Percentiles rank a stretch among this genome's conserved stretches.
phyloP scores from a whole-genome alignment of 2,888 invertebrate species.

The Noctuana brunneofusca region DNA sequence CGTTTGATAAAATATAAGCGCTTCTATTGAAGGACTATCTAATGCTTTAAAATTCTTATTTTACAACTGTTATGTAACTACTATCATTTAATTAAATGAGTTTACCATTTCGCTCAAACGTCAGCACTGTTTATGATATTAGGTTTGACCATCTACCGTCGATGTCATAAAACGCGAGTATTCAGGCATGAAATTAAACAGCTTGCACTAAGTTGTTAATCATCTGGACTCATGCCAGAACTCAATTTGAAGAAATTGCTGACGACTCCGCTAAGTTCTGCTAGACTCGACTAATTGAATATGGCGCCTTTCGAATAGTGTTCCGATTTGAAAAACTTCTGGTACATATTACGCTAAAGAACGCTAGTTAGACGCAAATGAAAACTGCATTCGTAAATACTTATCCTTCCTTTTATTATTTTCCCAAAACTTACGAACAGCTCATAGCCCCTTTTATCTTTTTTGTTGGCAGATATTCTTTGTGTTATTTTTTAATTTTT shows the following conservation, averaged over 20 bases:
- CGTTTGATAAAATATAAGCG: no score
- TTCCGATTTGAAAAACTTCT: slow-evolving; percentile 23
- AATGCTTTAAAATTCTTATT: no score
- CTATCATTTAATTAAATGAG: not conserved
- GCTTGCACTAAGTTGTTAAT: slow-evolving; percentile 74
- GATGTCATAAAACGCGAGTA: slow-evolving; percentile 48
- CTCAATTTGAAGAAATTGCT: slow-evolving; percentile 71
- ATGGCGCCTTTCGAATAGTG: slow-evolving; percentile 32
- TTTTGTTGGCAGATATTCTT: not conserved
- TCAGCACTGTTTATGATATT: slow-evolving; percentile 8
- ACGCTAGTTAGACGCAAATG: not conserved
- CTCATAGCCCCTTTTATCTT: not conserved
- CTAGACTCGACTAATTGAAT: slow-evolving; percentile 45
- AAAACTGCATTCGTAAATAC: not conserved
- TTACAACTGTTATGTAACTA: no score
- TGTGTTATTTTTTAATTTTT: not conserved
- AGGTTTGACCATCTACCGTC: not conserved
- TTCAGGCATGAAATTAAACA: slow-evolving; percentile 75
- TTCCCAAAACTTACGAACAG: no score
- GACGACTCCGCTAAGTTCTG: slow-evolving; percentile 48
- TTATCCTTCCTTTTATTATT: no score
- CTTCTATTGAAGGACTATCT: no score
- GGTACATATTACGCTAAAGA: not conserved
- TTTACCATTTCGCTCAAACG: not conserved
- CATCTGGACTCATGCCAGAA: slow-evolving; percentile 67